These are phyloP conservation scores for Stratiomys singularior DNA, from an alignment of 2,888 invertebrate genomes.

Conservation along the genomic window DNA sequence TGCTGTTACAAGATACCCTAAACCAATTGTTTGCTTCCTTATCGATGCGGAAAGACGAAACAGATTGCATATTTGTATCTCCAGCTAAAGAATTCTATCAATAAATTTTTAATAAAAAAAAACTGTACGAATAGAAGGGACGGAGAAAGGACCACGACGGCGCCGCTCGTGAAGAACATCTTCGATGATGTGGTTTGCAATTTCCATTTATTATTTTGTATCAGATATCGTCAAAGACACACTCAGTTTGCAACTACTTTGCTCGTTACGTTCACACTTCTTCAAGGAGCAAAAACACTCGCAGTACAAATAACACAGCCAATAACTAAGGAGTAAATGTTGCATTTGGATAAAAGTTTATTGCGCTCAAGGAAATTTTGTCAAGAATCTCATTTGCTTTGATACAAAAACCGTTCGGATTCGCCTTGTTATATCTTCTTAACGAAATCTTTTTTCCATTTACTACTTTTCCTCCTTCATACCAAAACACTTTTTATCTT, in stretches of 20 bases:
- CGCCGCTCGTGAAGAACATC: too few species aligned
- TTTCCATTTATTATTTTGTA: conserved; percentile 42
- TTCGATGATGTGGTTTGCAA: conserved; percentile 31
- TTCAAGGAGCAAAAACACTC: not conserved
- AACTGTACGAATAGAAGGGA: not conserved
- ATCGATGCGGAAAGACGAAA: too few species aligned
- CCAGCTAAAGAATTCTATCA: not conserved
- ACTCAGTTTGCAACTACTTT: not conserved
- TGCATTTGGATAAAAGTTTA: not conserved
- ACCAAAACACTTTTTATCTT: too few species aligned
- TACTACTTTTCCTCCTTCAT: too few species aligned
- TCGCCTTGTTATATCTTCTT: too few species aligned
- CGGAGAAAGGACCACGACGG: not conserved
- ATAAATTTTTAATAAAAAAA: conserved; percentile 38
- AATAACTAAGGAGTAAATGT: not conserved
- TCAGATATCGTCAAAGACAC: not conserved
- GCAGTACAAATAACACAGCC: not conserved
- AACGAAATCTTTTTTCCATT: too few species aligned
- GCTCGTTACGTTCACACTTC: not conserved
- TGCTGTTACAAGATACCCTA: too few species aligned
- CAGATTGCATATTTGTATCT: too few species aligned
- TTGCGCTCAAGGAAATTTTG: conserved; percentile 20
- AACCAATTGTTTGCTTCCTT: too few species aligned
- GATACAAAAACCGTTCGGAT: not conserved
- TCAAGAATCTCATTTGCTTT: not conserved